Base-by-base conservation (phyloP, 2,113 vertebrate species). In the Apeltes quadracus region DNA sequence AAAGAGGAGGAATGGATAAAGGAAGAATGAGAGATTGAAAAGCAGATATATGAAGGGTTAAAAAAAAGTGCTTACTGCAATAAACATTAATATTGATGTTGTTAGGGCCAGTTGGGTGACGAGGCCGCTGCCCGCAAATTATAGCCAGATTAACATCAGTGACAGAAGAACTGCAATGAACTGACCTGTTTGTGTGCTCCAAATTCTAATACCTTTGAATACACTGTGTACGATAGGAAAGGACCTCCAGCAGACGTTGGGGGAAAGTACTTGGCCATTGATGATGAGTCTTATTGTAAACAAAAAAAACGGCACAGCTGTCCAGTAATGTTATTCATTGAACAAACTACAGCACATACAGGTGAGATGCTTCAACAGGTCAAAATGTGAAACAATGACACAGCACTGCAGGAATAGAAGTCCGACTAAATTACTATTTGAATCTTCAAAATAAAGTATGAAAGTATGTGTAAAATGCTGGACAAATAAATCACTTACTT, bases 71-170 rank as follows among this genome's bases (percentile, higher is more conserved):
- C 38, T 69, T 67, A 68, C 64, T 20, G 36, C n/a, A 69, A 58
- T 53, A 61, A 79, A 84, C 48, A 78, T 69, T 62, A 61, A n/a
- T 75, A 75, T 69, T 73, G 67, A 59, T 41, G 43, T 69, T 44
- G n/a, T 81, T 75, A 6, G n/a, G 54, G 64, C 59, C 61, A 27
- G 43, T 6, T 32, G 22, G 56, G 36, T 46, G 66, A 77, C 72
- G 78, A 62, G 51, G 22, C 48, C 67, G 69, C 61, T 41, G 16
- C 43, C 48, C 70, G 61, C 69, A 77, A 58, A 41, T 81, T 64
- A 68, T 65, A 20, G 44, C 66, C 78, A 59, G 50, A 61, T 76
- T 50, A 22, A 51, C 9, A 12, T 25, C 48, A 43, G n/a, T 75
- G 61, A 41, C 56, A 68, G 55, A 53, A 32, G 20, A 38, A 39